These are phyloP conservation scores for Halcyon senegalensis DNA, from an alignment of 2,113 vertebrate species.

Conservation along the genomic window DNA sequence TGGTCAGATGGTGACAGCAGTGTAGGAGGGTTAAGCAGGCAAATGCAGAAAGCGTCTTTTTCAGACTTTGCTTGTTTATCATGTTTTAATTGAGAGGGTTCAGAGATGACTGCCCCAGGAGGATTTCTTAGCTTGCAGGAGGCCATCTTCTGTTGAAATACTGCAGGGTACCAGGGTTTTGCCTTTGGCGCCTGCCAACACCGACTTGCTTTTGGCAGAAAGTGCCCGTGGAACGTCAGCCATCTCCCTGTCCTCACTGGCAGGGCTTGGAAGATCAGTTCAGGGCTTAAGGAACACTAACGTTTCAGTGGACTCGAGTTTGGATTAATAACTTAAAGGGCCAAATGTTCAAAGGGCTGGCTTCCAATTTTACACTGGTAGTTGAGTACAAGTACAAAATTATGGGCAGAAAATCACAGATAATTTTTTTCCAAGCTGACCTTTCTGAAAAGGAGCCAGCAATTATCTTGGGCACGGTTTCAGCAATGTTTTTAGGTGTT, in stretches of 20 bases:
- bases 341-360: conserved; percentile 21
- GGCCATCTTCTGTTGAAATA: neutral
- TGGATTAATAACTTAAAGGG: conserved; percentile 7
- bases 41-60: neutral
- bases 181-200: neutral
- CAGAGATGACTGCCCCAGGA: neutral
- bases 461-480: conserved; percentile 18
- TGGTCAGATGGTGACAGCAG: accelerated
- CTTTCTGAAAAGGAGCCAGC: conserved; percentile 44
- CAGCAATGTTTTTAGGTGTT: conserved; percentile 49
- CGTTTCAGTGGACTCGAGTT: neutral
- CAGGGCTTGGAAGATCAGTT: neutral
- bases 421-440: conserved; percentile 31
- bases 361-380: conserved; percentile 17
- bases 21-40: neutral
- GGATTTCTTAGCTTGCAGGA: neutral
- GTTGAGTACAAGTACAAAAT: neutral
- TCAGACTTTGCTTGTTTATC: neutral
- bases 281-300: neutral
- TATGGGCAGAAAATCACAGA: conserved; percentile 38
- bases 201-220: neutral
- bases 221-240: neutral
- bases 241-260: neutral
- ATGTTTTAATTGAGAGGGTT: neutral
- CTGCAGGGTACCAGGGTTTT: neutral